Evolutionary conservation across 2,113 vertebrate genomes (phyloP).

Genomic region (Ophthalmolycus amberensis): DNA sequence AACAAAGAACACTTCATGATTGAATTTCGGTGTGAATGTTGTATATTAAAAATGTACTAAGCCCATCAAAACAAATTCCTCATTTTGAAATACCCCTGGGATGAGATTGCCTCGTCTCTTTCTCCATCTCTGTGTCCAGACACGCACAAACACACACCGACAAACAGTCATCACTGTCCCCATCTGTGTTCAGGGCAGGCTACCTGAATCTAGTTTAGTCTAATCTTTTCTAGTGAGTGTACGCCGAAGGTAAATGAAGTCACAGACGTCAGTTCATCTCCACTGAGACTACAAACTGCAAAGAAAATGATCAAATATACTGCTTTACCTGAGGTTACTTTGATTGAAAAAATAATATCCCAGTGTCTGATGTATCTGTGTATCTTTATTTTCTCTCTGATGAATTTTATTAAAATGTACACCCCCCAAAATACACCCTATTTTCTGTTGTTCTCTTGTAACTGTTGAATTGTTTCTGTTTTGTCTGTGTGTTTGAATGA

Average conservation of each 20-base stretch:
- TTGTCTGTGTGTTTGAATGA: constrained; percentile 3
- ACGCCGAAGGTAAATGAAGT: constrained; percentile 54
- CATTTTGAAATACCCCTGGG: constrained; percentile 21
- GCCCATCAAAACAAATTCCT: constrained; percentile 2
- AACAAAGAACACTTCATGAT: constrained; percentile 21
- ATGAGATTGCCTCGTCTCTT: neutral
- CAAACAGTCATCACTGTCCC: constrained; percentile 35
- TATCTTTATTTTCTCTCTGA: constrained; percentile 3
- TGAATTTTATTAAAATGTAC: constrained; percentile 2
- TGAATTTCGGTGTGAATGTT: constrained; percentile 15
- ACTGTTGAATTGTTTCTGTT: neutral
- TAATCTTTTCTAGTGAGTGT: constrained; percentile 58
- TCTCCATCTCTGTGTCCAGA: neutral
- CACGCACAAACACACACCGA: neutral
- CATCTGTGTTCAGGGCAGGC: constrained; percentile 54
- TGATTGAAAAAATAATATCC: constrained; percentile 30
- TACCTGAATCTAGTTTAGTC: constrained; percentile 49
- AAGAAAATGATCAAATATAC: constrained; percentile 14
- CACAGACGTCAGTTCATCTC: constrained; percentile 64
- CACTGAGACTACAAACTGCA: constrained; percentile 34
- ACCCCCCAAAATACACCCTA: neutral
- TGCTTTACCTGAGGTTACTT: constrained; percentile 28
- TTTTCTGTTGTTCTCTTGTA: neutral
- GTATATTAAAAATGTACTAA: neutral
- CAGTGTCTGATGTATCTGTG: neutral